Evolutionary conservation across 2,888 invertebrate species (phyloP).

Genomic region (Trachelus troglodyta): DNA sequence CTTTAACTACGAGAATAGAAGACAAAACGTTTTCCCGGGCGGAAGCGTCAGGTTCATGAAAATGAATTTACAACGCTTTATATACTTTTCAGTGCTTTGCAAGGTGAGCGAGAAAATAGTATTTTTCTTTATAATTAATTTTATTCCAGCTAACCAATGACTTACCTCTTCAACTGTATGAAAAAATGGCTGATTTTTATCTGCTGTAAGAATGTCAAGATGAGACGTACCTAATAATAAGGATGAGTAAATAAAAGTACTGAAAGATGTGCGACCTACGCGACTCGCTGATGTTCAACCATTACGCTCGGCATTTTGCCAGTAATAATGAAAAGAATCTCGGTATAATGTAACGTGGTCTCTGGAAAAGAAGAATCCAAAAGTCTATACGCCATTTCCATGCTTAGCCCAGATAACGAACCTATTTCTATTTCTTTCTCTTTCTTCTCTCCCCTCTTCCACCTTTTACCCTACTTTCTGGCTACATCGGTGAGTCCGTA

Average conservation of each 20-base stretch:
- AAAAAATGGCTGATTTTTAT: background rate
- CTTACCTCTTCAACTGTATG: background rate
- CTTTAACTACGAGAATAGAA: background rate
- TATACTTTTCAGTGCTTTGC: background rate
- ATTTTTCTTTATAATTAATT: background rate
- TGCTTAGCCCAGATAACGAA: background rate
- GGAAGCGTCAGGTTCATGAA: background rate
- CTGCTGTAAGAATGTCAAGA: background rate
- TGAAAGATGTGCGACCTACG: slow-evolving; percentile 31
- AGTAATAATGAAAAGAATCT: slow-evolving; percentile 50
- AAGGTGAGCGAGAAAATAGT: background rate
- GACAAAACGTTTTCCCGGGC: background rate
- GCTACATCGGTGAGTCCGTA: background rate
- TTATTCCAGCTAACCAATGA: background rate
- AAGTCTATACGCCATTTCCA: slow-evolving; percentile 1
- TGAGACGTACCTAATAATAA: slow-evolving; percentile 16
- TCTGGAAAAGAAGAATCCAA: background rate
- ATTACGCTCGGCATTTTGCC: slow-evolving; percentile 51
- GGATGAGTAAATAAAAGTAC: slow-evolving; percentile 26
- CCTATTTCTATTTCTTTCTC: background rate
- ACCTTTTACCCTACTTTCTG: background rate
- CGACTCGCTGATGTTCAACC: slow-evolving; percentile 33
- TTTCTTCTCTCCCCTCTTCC: background rate
- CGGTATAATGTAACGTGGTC: slow-evolving; percentile 41
- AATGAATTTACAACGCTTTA: background rate